Conservation (phyloP, 2,113 vertebrate genomes). For the Muscicapa adusta region DNA sequence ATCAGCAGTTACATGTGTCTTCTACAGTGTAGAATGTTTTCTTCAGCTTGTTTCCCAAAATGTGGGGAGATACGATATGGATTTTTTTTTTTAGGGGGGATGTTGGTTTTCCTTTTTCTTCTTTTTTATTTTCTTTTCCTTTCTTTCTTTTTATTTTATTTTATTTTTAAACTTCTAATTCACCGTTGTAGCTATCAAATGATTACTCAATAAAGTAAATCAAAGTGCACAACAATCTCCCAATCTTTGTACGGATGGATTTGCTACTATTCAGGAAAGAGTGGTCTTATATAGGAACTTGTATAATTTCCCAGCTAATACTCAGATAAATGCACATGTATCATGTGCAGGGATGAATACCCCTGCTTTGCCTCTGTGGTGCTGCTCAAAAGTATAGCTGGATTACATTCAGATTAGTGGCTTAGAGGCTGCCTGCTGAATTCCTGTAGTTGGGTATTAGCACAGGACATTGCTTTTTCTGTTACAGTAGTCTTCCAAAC, state of each 20-base stretch:
- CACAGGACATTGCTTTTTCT: neutral
- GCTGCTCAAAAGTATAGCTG: neutral
- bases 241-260: conserved; percentile 27
- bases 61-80: conserved; percentile 31
- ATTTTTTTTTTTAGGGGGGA: neutral
- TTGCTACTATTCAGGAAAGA: neutral
- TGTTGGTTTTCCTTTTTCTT: neutral
- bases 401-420: neutral
- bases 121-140: neutral
- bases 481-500: neutral
- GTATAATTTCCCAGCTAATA: neutral
- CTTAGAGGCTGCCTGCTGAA: neutral
- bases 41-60: conserved; percentile 72
- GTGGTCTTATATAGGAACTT: neutral
- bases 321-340: neutral
- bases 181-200: conserved; percentile 66
- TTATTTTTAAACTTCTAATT: conserved; percentile 43
- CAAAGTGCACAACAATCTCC: conserved; percentile 43
- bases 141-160: neutral
- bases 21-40: conserved; percentile 79
- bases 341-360: neutral
- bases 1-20: conserved; percentile 66
- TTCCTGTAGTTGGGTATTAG: neutral
- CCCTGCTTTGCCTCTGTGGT: neutral
- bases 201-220: conserved; percentile 75